Percentiles rank a stretch among this genome's conserved stretches.
Conservation (phyloP, 2,113 vertebrate species). For the Cinclus cinclus region DNA sequence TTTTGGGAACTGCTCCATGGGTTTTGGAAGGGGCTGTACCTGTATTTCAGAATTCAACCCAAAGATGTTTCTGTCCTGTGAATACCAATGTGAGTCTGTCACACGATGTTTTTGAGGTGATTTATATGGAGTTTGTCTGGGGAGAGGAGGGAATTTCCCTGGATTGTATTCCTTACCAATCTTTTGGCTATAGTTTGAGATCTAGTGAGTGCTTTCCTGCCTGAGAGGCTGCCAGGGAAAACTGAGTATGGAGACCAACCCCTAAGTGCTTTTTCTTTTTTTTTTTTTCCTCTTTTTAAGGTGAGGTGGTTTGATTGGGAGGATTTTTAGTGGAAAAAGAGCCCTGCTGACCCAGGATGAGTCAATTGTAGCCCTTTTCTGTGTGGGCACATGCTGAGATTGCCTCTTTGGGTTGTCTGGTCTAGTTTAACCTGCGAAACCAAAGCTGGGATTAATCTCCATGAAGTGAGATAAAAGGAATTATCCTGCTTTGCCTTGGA, state of each 20-base stretch:
- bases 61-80: background rate
- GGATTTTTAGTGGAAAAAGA: background rate
- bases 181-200: background rate
- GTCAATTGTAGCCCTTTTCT: background rate
- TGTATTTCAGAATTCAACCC: background rate
- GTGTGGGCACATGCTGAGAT: background rate
- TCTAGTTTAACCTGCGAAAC: background rate
- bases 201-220: background rate
- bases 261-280: background rate
- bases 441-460: background rate
- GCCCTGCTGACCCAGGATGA: background rate
- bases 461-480: background rate
- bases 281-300: background rate
- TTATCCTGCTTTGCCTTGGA: background rate
- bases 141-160: slow-evolving; percentile 35
- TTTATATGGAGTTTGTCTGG: background rate
- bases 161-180: background rate
- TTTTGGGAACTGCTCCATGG: rapidly evolving
- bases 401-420: background rate
- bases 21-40: background rate
- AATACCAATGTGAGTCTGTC: background rate
- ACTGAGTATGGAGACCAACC: background rate
- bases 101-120: background rate
- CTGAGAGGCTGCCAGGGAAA: slow-evolving; percentile 43
- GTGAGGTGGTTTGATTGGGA: background rate